phyloP scores from a whole-genome alignment of 2,797 vertebrate genomes.

The Rhinoraja longicauda region DNA sequence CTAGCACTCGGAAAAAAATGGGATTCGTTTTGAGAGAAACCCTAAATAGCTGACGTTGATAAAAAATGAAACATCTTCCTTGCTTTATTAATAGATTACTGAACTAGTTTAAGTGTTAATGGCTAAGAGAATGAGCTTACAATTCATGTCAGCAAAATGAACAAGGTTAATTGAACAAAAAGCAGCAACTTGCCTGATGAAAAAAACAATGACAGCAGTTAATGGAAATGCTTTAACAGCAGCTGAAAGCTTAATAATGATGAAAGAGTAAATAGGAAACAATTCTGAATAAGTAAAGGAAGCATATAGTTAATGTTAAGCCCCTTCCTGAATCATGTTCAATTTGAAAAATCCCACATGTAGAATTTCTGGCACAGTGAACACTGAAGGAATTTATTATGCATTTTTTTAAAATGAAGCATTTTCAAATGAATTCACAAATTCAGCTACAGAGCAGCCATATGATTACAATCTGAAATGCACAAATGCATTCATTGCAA shows the following conservation, averaged over 20 bases:
- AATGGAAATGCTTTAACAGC: too few relatives aligned
- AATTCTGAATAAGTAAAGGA: not conserved
- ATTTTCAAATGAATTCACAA: not conserved
- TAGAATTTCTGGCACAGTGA: not conserved
- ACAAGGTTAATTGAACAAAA: not conserved
- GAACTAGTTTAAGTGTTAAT: not conserved
- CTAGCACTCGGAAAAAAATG: not conserved
- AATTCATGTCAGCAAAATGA: not conserved
- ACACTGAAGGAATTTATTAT: not conserved
- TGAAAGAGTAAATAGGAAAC: not conserved
- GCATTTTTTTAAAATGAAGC: not conserved
- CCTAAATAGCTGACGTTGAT: not conserved
- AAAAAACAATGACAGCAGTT: not conserved
- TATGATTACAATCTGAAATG: not conserved
- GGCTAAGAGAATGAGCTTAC: not conserved
- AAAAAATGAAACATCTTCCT: not conserved
- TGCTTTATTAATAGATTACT: not conserved
- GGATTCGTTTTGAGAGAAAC: not conserved
- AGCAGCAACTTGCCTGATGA: not conserved
- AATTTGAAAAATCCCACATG: constrained; percentile 5
- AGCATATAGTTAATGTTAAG: constrained; percentile 24
- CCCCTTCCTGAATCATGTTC: not conserved
- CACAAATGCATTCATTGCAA: not conserved
- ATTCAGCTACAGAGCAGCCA: not conserved
- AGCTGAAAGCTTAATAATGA: not conserved